Evolutionary conservation across 2,888 invertebrate genomes (phyloP).

Genomic region (Pycnomerus fuliginosus): DNA sequence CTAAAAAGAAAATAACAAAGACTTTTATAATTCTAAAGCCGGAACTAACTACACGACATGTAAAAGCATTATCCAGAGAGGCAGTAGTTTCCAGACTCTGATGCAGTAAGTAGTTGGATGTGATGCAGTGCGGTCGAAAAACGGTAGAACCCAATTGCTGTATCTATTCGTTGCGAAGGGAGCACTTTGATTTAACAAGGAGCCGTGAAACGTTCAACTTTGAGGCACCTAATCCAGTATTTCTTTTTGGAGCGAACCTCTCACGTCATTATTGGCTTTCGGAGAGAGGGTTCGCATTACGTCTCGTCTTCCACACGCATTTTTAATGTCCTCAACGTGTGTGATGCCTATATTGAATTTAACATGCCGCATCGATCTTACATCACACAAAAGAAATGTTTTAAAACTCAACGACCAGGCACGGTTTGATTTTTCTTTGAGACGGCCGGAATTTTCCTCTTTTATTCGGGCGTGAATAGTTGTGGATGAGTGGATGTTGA

Average conservation of each 20-base stretch:
- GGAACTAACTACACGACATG: neutral
- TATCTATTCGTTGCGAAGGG: no score
- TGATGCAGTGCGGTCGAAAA: no score
- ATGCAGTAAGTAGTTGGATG: no score
- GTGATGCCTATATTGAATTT: constrained; percentile 22
- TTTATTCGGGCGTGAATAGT: no score
- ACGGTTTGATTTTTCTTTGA: constrained; percentile 13
- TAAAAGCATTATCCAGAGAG: neutral
- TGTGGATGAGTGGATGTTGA: no score
- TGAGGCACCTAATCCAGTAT: constrained; percentile 14
- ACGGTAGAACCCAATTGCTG: no score
- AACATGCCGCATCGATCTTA: constrained; percentile 19
- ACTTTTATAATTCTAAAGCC: no score
- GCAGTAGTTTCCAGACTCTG: neutral
- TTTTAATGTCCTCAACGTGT: constrained; percentile 26
- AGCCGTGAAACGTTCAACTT: constrained; percentile 3
- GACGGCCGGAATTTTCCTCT: no score
- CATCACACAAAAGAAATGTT: constrained; percentile 12
- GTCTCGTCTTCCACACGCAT: constrained; percentile 22
- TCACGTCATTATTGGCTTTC: constrained; percentile 28
- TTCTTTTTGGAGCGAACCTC: constrained; percentile 16
- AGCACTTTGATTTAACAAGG: constrained; percentile 15
- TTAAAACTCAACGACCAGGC: constrained; percentile 14
- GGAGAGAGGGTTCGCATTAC: constrained; percentile 29
- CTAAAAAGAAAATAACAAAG: no score